Evolutionary conservation across 1,140 invertebrate genomes (phyloP).

Genomic region (Belonocnema kinseyi): DNA sequence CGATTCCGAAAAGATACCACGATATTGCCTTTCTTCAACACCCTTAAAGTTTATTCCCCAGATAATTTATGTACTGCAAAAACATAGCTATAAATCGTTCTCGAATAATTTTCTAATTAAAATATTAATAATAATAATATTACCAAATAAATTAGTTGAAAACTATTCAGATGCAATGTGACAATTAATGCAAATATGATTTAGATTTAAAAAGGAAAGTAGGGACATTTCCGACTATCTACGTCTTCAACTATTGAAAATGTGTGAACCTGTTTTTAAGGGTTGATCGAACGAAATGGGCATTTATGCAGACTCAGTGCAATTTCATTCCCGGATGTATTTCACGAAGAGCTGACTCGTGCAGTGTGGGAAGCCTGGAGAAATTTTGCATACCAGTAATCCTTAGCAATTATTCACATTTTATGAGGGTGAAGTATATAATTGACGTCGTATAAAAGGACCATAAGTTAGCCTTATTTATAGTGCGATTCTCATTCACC

Average conservation of each 20-base stretch:
- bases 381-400: constrained; percentile 61
- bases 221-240: too few relatives aligned
- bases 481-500: constrained; percentile 43
- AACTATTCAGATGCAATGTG: too few relatives aligned
- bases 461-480: constrained; percentile 66
- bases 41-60: neutral
- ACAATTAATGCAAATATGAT: too few relatives aligned
- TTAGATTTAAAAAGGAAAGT: too few relatives aligned
- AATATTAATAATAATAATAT: too few relatives aligned
- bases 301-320: constrained; percentile 29
- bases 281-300: constrained; percentile 25
- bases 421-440: constrained; percentile 62
- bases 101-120: too few relatives aligned
- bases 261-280: neutral
- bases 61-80: too few relatives aligned
- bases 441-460: constrained; percentile 69
- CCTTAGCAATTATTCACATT: constrained; percentile 69
- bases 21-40: neutral
- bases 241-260: neutral
- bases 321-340: constrained; percentile 44
- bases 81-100: too few relatives aligned
- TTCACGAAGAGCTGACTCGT: constrained; percentile 50
- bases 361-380: constrained; percentile 42
- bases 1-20: neutral
- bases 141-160: too few relatives aligned